Conservation (phyloP, 1,140 invertebrate species). For the Pseudomyrmex sp. region DNA sequence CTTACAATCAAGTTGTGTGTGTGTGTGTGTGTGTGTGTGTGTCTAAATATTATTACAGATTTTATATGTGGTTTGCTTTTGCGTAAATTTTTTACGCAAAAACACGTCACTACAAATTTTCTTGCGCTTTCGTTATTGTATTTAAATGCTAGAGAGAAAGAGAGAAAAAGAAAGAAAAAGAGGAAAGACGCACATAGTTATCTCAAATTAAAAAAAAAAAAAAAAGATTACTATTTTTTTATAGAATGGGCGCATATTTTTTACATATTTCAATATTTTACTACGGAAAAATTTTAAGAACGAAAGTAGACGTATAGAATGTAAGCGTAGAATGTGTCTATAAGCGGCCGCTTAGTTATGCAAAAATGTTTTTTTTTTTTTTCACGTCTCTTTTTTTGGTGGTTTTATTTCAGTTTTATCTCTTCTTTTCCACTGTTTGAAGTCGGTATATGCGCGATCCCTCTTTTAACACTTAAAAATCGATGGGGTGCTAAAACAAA, state of each 20-base stretch:
- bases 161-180: no score
- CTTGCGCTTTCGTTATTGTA: no score
- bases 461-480: slow-evolving; percentile 26
- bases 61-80: not conserved
- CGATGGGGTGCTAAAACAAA: not conserved
- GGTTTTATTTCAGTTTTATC: not conserved
- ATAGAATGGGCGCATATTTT: slow-evolving; percentile 13
- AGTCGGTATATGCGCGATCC: not conserved
- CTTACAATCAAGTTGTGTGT: slow-evolving; percentile 9
- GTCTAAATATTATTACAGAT: slow-evolving; percentile 24
- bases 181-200: no score
- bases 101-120: no score
- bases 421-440: not conserved
- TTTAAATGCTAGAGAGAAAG: no score
- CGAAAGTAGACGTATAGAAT: not conserved
- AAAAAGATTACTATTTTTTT: not conserved
- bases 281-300: slow-evolving; percentile 16
- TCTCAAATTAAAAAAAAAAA: slow-evolving; percentile 1
- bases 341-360: not conserved
- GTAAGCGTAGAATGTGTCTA: slow-evolving; percentile 18
- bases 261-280: slow-evolving; percentile 26
- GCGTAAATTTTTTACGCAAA: not conserved
- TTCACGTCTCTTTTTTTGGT: not conserved
- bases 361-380: not conserved
- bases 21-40: not conserved